Conservation (phyloP, 2,113 vertebrate genomes). For the Anguilla rostrata region DNA sequence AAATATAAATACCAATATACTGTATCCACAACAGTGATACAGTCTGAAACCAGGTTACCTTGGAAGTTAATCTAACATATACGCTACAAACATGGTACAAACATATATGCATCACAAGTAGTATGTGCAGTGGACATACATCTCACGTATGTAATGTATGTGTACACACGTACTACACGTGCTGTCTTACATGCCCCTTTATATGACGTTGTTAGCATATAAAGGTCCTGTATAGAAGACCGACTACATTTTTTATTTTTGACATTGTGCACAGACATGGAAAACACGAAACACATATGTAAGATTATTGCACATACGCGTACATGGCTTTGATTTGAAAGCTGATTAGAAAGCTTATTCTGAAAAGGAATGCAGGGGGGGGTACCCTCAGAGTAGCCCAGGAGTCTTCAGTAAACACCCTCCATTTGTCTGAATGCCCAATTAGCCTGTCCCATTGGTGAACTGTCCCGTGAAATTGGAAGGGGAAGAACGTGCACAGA, state of each 20-base stretch:
- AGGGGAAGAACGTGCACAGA: background rate
- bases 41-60: background rate
- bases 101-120: slow-evolving; percentile 22
- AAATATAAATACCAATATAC: background rate
- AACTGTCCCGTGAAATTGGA: background rate
- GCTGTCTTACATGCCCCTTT: slow-evolving; percentile 42
- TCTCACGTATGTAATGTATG: slow-evolving; percentile 17
- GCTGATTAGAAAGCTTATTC: background rate
- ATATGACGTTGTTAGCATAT: slow-evolving; percentile 39
- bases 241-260: slow-evolving; percentile 18
- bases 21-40: background rate
- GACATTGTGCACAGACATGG: slow-evolving; percentile 29
- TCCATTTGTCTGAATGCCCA: background rate
- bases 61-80: background rate
- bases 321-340: slow-evolving; percentile 35
- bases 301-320: slow-evolving; percentile 42
- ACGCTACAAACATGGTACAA: background rate
- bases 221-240: slow-evolving; percentile 44
- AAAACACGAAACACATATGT: slow-evolving; percentile 29
- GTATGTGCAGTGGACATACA: slow-evolving; percentile 17
- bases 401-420: background rate
- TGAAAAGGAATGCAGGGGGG: background rate
- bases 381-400: background rate
- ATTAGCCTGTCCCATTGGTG: background rate
- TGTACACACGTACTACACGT: slow-evolving; percentile 39